Percentiles rank a stretch among this genome's conserved stretches.
Conservation (phyloP, 2,888 invertebrate species). For the Drosophila yooni region DNA sequence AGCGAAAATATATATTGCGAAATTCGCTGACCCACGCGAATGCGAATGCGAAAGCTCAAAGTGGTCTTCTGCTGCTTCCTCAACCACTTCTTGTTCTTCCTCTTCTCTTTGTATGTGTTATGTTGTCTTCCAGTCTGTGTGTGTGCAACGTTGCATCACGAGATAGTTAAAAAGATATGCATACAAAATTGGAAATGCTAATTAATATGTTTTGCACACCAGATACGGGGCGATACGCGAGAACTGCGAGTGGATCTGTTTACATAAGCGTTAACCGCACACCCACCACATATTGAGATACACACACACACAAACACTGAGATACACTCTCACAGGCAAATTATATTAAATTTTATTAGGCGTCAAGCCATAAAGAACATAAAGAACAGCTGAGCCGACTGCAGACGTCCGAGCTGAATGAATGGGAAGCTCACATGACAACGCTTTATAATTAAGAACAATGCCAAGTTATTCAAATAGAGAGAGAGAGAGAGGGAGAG, state of each 20-base stretch:
- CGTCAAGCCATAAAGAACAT: constrained; percentile 81
- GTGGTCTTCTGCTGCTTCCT: constrained; percentile 21
- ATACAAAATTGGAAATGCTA: constrained; percentile 81
- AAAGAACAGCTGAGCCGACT: constrained; percentile 72
- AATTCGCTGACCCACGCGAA: constrained; percentile 56
- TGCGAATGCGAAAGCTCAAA: constrained; percentile 26
- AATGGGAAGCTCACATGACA: constrained; percentile 80
- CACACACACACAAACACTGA: constrained; percentile 15
- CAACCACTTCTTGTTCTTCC: constrained; percentile 3
- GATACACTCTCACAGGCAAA: constrained; percentile 52
- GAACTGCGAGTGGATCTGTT: constrained; percentile 68
- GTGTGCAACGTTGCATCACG: constrained; percentile 79
- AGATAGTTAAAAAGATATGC: constrained; percentile 76
- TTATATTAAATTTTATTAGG: constrained; percentile 82
- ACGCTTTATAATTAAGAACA: constrained; percentile 81
- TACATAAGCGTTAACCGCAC: constrained; percentile 75
- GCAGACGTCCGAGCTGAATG: constrained; percentile 47
- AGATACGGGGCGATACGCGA: constrained; percentile 61
- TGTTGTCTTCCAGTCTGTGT: constrained; percentile 4
- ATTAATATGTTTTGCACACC: constrained; percentile 81
- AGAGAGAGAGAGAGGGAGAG: constrained; percentile 3
- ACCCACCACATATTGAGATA: constrained; percentile 54
- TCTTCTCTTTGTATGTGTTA: background rate
- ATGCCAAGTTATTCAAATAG: constrained; percentile 72
- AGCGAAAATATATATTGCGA: constrained; percentile 23